phyloP scores from a whole-genome alignment of 23 tunicate genomes.

The Trididemnum nubilum region DNA sequence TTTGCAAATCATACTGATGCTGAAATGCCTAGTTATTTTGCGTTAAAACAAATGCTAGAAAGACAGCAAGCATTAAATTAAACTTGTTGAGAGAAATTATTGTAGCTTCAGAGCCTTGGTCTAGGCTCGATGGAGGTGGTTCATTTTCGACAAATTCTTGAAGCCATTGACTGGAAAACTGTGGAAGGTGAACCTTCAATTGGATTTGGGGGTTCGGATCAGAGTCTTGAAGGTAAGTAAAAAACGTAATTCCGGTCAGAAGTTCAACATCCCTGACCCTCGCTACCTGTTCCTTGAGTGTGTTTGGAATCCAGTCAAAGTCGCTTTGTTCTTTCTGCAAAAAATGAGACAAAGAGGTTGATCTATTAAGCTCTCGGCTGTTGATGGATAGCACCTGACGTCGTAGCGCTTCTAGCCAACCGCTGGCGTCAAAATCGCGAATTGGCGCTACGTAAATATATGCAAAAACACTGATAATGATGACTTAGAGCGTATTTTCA shows the following conservation, averaged over 20 bases:
- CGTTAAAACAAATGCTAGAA: not conserved
- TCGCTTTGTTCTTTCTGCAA: slow-evolving; percentile 7
- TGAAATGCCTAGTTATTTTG: too few relatives aligned
- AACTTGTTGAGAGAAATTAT: too few relatives aligned
- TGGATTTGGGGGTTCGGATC: not conserved
- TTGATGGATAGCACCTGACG: not conserved
- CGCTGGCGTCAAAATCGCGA: too few relatives aligned
- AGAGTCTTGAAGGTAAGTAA: slow-evolving; percentile 25
- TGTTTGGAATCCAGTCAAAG: slow-evolving; percentile 44
- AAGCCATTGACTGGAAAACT: slow-evolving; percentile 34
- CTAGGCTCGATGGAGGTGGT: not conserved
- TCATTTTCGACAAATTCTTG: not conserved
- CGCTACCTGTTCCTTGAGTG: slow-evolving; percentile 62
- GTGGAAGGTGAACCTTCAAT: slow-evolving; percentile 35
- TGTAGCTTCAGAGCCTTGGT: not conserved
- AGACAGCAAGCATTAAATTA: too few relatives aligned
- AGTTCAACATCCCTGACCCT: slow-evolving; percentile 69
- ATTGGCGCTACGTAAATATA: too few relatives aligned
- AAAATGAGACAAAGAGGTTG: not conserved
- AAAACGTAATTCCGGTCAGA: slow-evolving; percentile 55
- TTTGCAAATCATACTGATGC: too few relatives aligned
- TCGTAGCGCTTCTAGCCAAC: too few relatives aligned
- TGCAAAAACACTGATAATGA: too few relatives aligned
- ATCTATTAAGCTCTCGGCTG: not conserved
- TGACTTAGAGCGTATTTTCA: too few relatives aligned